Conservation (phyloP, 2,888 invertebrate species). For the Lomographa bimaculata region DNA sequence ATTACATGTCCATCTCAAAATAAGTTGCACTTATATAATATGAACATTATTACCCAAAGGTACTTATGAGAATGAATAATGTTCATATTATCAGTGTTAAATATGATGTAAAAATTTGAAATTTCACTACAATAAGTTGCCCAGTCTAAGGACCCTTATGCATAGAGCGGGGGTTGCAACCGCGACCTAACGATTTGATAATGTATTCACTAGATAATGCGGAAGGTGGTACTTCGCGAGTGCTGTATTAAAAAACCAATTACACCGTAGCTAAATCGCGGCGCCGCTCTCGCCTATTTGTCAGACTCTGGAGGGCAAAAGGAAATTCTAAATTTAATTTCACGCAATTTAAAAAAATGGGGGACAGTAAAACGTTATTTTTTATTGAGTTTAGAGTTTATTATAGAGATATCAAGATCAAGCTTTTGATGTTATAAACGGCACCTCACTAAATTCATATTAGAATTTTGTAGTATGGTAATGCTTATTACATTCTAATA, state of each 20-base stretch:
- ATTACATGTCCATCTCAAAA: too few relatives aligned
- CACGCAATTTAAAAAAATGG: slow-evolving; percentile 79
- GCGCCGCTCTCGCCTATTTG: slow-evolving; percentile 76
- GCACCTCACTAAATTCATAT: slow-evolving; percentile 1
- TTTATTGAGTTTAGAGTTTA: slow-evolving; percentile 71
- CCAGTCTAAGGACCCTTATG: slow-evolving; percentile 53
- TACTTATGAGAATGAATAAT: too few relatives aligned
- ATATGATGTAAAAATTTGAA: too few relatives aligned
- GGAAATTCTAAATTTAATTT: slow-evolving; percentile 83
- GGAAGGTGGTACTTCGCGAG: slow-evolving; percentile 80
- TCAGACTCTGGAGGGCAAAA: slow-evolving; percentile 79
- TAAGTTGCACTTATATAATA: too few relatives aligned
- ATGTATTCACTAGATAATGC: slow-evolving; percentile 83
- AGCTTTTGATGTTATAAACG: slow-evolving; percentile 17
- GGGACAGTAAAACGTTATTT: slow-evolving; percentile 69
- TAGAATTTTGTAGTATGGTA: too few relatives aligned
- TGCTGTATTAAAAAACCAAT: slow-evolving; percentile 83
- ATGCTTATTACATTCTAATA: too few relatives aligned
- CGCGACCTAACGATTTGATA: slow-evolving; percentile 81
- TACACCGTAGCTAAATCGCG: slow-evolving; percentile 80
- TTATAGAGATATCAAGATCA: slow-evolving; percentile 59
- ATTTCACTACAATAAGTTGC: too few relatives aligned
- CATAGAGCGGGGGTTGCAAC: slow-evolving; percentile 66
- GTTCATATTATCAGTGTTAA: too few relatives aligned
- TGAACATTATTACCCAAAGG: too few relatives aligned